These are phyloP conservation scores for Eupelmus urozonus DNA, from an alignment of 2,888 invertebrate species.

Conservation along the genomic window DNA sequence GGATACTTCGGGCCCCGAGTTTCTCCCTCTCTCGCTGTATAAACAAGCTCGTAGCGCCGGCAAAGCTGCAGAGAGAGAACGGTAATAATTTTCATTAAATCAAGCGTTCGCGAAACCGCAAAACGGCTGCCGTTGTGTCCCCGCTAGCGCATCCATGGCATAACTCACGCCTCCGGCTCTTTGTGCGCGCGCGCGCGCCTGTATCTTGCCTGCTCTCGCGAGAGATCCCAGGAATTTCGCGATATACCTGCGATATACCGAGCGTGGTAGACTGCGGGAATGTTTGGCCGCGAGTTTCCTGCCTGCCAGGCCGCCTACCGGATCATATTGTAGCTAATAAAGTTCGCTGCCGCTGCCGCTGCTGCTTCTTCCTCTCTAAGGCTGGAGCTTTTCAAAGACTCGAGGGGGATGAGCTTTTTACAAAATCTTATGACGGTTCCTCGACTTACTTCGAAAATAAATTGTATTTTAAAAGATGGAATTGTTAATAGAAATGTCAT, in stretches of 20 bases:
- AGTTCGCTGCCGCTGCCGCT: conserved; percentile 3
- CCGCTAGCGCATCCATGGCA: not conserved
- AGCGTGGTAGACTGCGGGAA: not conserved
- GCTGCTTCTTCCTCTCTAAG: too few relatives aligned
- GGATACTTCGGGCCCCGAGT: conserved; percentile 38
- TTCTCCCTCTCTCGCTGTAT: conserved; percentile 4
- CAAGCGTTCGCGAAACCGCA: conserved; percentile 49
- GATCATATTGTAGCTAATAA: conserved; percentile 19
- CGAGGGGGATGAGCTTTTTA: too few relatives aligned
- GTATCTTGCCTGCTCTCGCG: not conserved
- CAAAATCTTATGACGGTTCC: too few relatives aligned
- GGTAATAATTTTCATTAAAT: conserved; percentile 61
- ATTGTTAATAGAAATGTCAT: not conserved
- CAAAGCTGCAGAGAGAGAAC: too few relatives aligned
- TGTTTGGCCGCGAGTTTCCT: conserved; percentile 17
- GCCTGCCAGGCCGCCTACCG: not conserved
- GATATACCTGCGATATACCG: not conserved
- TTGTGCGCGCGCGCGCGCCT: not conserved
- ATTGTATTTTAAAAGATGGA: too few relatives aligned
- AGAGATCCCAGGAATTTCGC: conserved; percentile 32
- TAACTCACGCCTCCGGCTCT: conserved; percentile 37
- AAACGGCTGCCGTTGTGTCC: conserved; percentile 30
- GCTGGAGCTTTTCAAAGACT: too few relatives aligned
- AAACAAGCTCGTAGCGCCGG: not conserved
- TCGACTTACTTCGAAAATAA: too few relatives aligned